These are phyloP conservation scores for Plodia interpunctella DNA, from an alignment of 1,140 invertebrate genomes.

Conservation along the genomic window DNA sequence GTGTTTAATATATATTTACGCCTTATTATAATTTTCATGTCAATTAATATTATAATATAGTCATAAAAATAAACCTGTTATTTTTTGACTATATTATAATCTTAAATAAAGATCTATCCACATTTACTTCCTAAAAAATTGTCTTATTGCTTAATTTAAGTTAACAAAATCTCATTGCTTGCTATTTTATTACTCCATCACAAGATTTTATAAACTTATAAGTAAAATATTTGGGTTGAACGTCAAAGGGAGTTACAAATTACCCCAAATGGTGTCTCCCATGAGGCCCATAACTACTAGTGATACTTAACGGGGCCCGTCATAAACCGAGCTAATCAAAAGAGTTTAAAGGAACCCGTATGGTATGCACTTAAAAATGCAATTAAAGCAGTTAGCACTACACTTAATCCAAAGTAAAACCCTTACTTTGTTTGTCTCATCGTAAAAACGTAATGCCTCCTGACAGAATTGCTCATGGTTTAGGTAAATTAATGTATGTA, in stretches of 20 bases:
- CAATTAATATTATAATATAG: too few relatives aligned
- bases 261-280: neutral
- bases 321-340: slow-evolving; percentile 30
- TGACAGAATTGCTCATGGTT: slow-evolving; percentile 24
- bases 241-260: neutral
- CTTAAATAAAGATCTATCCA: too few relatives aligned
- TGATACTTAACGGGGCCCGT: slow-evolving; percentile 8
- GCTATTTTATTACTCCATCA: too few relatives aligned
- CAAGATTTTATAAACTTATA: too few relatives aligned
- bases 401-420: slow-evolving; percentile 24
- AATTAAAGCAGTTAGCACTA: slow-evolving; percentile 40
- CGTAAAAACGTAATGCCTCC: slow-evolving; percentile 53
- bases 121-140: too few relatives aligned
- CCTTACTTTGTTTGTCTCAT: slow-evolving; percentile 47
- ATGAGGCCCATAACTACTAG: neutral
- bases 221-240: too few relatives aligned
- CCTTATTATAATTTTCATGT: too few relatives aligned
- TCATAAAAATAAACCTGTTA: too few relatives aligned
- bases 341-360: slow-evolving; percentile 25
- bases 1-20: too few relatives aligned
- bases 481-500: neutral
- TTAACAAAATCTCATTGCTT: too few relatives aligned
- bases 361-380: slow-evolving; percentile 46
- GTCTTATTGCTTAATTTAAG: too few relatives aligned
- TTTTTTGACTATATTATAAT: too few relatives aligned